A percentile compares a stretch with the other conserved stretches of the same genome.
Conservation (phyloP, 1,140 invertebrate species). For the Drosophila ogumai region DNA sequence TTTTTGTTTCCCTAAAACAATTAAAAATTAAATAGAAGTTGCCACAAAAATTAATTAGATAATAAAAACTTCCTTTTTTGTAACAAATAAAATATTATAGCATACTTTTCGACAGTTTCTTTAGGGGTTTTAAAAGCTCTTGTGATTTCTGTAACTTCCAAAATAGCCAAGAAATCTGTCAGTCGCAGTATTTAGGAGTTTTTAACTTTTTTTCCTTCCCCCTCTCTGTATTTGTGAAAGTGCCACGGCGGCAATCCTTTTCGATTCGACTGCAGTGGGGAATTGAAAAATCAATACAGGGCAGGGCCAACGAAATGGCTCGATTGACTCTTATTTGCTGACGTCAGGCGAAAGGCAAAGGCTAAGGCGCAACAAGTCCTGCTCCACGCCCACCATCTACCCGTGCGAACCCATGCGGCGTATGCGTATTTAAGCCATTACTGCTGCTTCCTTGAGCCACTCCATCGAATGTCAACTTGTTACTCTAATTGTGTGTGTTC, state of each 20-base stretch:
- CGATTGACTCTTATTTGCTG: slow-evolving; percentile 49
- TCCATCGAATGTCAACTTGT: slow-evolving; percentile 42
- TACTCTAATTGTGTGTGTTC: slow-evolving; percentile 52
- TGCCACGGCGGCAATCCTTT: slow-evolving; percentile 1
- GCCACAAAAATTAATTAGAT: no score
- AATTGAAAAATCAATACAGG: slow-evolving; percentile 67
- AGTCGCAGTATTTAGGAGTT: background rate
- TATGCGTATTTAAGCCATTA: slow-evolving; percentile 41
- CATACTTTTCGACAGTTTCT: background rate
- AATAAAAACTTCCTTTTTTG: no score
- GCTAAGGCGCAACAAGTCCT: slow-evolving; percentile 63
- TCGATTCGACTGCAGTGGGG: slow-evolving; percentile 11
- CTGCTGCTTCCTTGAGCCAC: background rate
- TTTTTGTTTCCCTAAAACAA: no score
- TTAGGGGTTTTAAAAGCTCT: background rate
- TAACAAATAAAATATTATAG: background rate
- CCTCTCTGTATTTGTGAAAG: background rate
- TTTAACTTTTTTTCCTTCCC: background rate
- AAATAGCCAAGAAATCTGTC: background rate
- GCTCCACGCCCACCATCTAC: slow-evolving; percentile 16
- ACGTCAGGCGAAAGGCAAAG: slow-evolving; percentile 48
- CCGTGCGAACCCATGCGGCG: slow-evolving; percentile 31
- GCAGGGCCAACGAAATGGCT: slow-evolving; percentile 24
- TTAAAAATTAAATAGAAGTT: no score
- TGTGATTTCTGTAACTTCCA: no score